Evolutionary conservation across 2,797 vertebrate genomes (phyloP).

Genomic region (Falco rusticolus): DNA sequence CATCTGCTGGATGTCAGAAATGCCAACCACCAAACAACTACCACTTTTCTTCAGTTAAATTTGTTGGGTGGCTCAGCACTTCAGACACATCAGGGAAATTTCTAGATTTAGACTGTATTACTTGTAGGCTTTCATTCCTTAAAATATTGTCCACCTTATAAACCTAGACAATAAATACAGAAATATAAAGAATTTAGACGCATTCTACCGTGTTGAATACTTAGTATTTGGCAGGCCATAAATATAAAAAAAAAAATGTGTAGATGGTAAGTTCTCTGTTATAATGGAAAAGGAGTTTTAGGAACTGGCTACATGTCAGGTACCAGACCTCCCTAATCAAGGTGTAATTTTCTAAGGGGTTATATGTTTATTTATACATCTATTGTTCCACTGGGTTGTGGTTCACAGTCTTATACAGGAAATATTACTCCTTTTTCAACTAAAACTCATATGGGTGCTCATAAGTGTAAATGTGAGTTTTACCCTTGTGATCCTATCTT

Average conservation of each 20-base stretch:
- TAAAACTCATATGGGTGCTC: background rate
- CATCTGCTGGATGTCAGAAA: background rate
- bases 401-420: background rate
- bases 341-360: background rate
- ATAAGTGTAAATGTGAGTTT: background rate
- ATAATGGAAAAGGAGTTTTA: background rate
- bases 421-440: background rate
- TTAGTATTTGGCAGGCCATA: background rate
- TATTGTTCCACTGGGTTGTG: background rate
- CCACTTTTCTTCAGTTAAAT: background rate
- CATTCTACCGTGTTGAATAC: background rate
- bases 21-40: background rate
- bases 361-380: background rate
- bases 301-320: background rate
- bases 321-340: background rate
- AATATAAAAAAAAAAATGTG: background rate
- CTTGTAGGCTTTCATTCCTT: background rate
- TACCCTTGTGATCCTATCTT: background rate
- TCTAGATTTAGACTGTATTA: background rate
- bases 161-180: background rate
- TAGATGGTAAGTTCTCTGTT: background rate
- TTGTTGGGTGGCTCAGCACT: background rate
- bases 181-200: background rate
- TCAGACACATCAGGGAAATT: background rate
- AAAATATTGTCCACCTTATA: background rate